Evolutionary conservation across 2,797 vertebrate species (phyloP).

Genomic region (Crocidura indochinensis): DNA sequence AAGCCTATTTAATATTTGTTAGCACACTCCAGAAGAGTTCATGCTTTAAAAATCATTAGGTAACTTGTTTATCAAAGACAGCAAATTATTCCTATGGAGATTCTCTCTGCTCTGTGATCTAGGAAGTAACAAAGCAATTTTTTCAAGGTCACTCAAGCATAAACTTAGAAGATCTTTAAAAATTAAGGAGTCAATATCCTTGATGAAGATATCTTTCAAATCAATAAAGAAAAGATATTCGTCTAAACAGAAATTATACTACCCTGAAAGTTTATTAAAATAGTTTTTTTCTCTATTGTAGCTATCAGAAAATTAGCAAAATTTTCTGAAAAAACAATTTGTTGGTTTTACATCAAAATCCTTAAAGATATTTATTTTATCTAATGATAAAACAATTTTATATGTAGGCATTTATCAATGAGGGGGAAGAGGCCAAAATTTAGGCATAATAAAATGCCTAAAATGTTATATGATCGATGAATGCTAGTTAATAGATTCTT

Average conservation of each 20-base stretch:
- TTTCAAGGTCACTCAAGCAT: slow-evolving; percentile 60
- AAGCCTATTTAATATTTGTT: background rate
- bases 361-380: slow-evolving; percentile 22
- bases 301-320: slow-evolving; percentile 9
- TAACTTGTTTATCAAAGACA: slow-evolving; percentile 62
- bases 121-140: slow-evolving; percentile 54
- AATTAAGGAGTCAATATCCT: background rate
- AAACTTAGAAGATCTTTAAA: slow-evolving; percentile 52
- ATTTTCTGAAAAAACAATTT: slow-evolving; percentile 40
- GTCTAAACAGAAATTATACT: slow-evolving; percentile 17
- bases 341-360: slow-evolving; percentile 25
- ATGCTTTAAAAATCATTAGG: slow-evolving; percentile 65
- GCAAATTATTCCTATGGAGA: background rate
- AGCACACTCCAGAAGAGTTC: background rate
- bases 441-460: background rate
- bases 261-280: slow-evolving; percentile 33
- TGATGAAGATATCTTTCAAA: slow-evolving; percentile 30
- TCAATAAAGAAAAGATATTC: slow-evolving; percentile 6
- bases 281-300: background rate
- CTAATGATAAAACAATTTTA: slow-evolving; percentile 33
- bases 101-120: slow-evolving; percentile 1
- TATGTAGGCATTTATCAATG: background rate
- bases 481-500: background rate
- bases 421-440: no score
- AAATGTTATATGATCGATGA: background rate